Conservation (phyloP, 2,113 vertebrate genomes). For the Etheostoma cragini region DNA sequence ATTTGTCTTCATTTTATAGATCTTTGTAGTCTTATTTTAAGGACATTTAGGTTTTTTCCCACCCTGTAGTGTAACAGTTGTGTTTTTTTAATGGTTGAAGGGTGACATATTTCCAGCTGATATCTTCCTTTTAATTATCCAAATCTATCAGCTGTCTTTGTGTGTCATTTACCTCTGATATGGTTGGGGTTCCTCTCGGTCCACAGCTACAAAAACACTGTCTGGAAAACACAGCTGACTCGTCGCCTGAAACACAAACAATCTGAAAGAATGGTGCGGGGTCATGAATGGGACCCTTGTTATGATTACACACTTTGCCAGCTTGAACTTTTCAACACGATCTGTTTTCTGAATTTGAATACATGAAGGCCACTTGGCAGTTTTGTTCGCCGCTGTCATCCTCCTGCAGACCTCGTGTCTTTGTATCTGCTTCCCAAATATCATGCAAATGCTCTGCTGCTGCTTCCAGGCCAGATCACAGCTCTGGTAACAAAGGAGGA, state of each 20-base stretch:
- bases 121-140: background rate
- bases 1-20: background rate
- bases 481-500: background rate
- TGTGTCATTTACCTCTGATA: background rate
- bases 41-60: background rate
- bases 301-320: background rate
- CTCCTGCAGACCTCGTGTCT: background rate
- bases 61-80: background rate
- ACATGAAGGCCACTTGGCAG: background rate
- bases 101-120: background rate
- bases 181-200: background rate
- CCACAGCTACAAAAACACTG: background rate
- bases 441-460: slow-evolving; percentile 56
- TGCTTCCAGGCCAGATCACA: background rate
- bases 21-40: background rate
- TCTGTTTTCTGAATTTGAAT: background rate
- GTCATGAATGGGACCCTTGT: background rate
- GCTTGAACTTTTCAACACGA: background rate
- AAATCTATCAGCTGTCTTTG: no score
- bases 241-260: background rate
- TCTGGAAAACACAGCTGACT: background rate
- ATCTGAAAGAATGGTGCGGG: background rate
- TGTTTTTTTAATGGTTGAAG: background rate
- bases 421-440: slow-evolving; percentile 40
- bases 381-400: background rate